Base-by-base conservation (phyloP, 2,888 invertebrate species). In the Dryocosmus kuriphilus region DNA sequence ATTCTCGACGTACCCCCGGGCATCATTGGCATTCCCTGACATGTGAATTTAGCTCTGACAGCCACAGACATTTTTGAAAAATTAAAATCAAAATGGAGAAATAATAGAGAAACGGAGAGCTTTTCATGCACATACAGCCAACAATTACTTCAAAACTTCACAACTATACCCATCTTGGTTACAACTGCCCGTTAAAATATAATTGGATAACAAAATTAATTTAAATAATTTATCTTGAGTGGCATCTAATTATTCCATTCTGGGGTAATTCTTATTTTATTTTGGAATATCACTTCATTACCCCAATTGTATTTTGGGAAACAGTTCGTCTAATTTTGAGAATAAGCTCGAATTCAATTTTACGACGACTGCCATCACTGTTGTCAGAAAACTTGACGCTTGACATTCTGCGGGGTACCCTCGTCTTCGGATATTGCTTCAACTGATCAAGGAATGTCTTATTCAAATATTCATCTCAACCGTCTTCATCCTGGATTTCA, bases 31-130 rank as follows among this genome's bases (percentile, higher is more conserved):
- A 51, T 71, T 71, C 71, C 51, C 71, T 71, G 51, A 71, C 30
- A 71, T n/a, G 71, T 71, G 71, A 51, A 71, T 71, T 71, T 55
- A 71, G n/a, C 30, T 41, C 71, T 71, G 71, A 71, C 51, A 55
- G 63, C 22, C 63, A 22, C 51, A 71, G 51, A 71, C 51, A 32
- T 55, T 71, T 71, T 71, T 71, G 71, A 71, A 51, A 71, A 71
- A 71, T 71, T 71, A 19, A 71, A 71, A 71, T 71, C 30, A 30
- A 22, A 71, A 71, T 71, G 27, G 11, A 22, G 51, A 67, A 71
- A 51, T 51, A 71, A 51, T 51, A n/a, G 11, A 9, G 9, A 32
- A 71, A 32, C 24, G 5, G 24, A 41, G 22, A 41, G 41, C 24
- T 65, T 65, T 8, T 41, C 55, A n/a, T n/a, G n/a, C n/a, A 41